Conservation (phyloP, 2,888 invertebrate genomes). For the Seira sanloemensis region DNA sequence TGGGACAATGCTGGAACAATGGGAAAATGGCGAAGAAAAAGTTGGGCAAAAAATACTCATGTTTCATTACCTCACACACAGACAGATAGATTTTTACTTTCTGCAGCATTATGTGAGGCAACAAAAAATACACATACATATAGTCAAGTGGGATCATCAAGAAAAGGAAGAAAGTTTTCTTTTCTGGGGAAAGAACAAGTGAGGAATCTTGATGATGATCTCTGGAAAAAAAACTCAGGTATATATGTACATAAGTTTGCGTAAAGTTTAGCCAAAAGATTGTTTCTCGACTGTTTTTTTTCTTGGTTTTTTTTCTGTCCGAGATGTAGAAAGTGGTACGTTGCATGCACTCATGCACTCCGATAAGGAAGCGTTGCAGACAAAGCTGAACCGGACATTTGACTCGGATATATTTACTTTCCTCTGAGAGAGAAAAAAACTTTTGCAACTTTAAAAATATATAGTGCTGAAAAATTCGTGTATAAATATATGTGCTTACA, state of each 20-base stretch:
- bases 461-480: no score
- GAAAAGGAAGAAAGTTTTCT: background rate
- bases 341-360: background rate
- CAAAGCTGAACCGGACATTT: slow-evolving; percentile 49
- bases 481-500: no score
- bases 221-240: background rate
- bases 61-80: background rate
- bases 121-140: no score
- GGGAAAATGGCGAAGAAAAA: background rate
- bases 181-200: background rate
- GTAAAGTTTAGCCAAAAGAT: slow-evolving; percentile 27
- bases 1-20: no score
- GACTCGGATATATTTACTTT: slow-evolving; percentile 56
- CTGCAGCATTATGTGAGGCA: background rate
- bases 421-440: background rate
- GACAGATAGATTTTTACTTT: no score
- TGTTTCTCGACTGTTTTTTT: slow-evolving; percentile 40
- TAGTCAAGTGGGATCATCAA: background rate
- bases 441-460: background rate
- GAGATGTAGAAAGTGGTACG: background rate
- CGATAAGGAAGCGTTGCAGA: slow-evolving; percentile 11
- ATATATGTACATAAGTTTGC: background rate
- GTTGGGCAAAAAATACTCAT: background rate
- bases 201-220: background rate
- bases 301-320: background rate